Base-by-base conservation (phyloP, 2,888 invertebrate species). In the Autographa pulchrina region DNA sequence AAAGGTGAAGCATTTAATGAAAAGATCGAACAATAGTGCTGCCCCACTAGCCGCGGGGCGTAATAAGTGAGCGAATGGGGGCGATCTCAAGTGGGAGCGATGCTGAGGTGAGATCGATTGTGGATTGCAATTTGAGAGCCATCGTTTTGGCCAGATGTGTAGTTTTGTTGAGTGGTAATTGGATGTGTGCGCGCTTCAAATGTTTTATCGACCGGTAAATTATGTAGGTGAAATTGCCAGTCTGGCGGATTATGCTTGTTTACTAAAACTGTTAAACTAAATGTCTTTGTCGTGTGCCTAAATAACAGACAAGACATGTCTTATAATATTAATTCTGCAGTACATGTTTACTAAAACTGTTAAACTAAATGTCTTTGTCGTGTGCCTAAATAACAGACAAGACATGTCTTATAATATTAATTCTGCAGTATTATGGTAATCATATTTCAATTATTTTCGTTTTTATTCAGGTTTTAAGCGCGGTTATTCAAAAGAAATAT, bases 1-100 rank as follows among this genome's bases (percentile, higher is more conserved):
- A 78, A 83, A 85, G 82, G 84, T 78, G 70, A 74, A 77, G 76
- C 78, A 76, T 81, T 82, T 82, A 84, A 84, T 85, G 78, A 85
- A 84, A 82, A 80, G 43, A 80, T 84, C 77, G 84, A 84, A 84
- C 84, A 84, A 84, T 85, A 79, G 81, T 83, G 74, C 58, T 68
- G 80, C 82, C 78, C 84, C 65, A 68, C 68, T 78, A 71, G 76
- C 84, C 86, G 80, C 82, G 79, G 78, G 84, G 82, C 78, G 82
- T 77, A 84, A 84, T 84, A 84, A 85, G 84, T 75, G 78, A 54
- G 65, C 71, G 79, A 65, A 63, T 64, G 75, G 70, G 82, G 80
- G 82, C 75, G 80, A 79, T 71, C 73, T 78, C 81, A 78, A 84
- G 83, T 85, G 83, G 77, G 74, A 72, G 73, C 77, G 70, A 72